Base-by-base conservation (phyloP, 2,888 invertebrate genomes). In the Lochmaea crataegi region DNA sequence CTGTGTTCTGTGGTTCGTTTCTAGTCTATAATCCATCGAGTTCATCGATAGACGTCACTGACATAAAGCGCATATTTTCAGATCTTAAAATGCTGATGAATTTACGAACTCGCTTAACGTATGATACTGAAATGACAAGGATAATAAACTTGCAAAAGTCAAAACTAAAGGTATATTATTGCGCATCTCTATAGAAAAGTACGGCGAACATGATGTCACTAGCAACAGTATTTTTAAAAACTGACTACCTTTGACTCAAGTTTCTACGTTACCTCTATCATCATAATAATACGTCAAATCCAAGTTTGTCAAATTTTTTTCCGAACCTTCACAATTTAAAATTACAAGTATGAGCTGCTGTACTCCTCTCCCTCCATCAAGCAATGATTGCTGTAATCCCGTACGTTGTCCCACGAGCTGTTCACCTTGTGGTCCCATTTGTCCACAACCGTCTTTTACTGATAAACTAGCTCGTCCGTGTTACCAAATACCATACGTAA, bases 381-480 rank as follows among this genome's bases (percentile, higher is more conserved):
- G 18, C 16, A 18, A 53, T 10, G 18, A 53, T 10, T 53, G 53
- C 18, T 53, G 53, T 18, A 53, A 53, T 18, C 53, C 53, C 18
- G 16, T 56, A 66, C n/a, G 45, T 22, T 45, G 45, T 22, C 14
- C 45, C 3, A 58, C 41, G 16, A 32, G 14, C 12, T 69, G 69
- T 26, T 18, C 51, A 4, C 48, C 61, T n/a, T 41, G 51, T 61
- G 48, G 60, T 45, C 60, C 66, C 9, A 51, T 18, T 14, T 68
- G 67, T 22, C 63, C 57, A 22, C 51, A 18, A 10, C 71, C 71
- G 9, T 48, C 71, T 0, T n/a, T 63, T 11, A 16, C 12, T 16
- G 61, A 58, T 32, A 58, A 58, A 26, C n/a, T 75, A 64, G 75
- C 75, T 53, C 65, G 65, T 32, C 75, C 75, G 1, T 75, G 75